Evolutionary conservation across 2,888 invertebrate species (phyloP), one percentile per base, ranked within the genome.

Genomic region (Ormyrus pomaceus): DNA sequence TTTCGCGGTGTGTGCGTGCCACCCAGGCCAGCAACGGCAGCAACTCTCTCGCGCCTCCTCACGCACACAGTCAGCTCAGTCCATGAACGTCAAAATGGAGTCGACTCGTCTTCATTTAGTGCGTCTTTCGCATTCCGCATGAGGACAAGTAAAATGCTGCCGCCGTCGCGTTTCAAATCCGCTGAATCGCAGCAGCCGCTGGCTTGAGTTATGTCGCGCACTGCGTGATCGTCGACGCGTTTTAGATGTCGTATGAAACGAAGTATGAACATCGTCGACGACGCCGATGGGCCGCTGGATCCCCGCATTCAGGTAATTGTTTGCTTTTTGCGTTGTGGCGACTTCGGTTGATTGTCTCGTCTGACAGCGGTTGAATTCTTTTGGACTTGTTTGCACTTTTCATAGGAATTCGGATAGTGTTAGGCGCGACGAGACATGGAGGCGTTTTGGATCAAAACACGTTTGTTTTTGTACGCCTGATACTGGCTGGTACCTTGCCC

Each of bases 261-360:
- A 85, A 87, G 85, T 79, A 90, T 90, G 90, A 89, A 89, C 87
- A 87, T 87, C 86, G 86, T 87, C 85, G 89, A 90, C 86, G 90
- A 90, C 86, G 88, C 87, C 85, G 91, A 91, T 82, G 91, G 89
- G 82, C 91, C 91, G 79, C 87, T 92, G 86, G 92, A 92, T 86
- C 92, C 92, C 77, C 89, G 92, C 80, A 92, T 92, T 84, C 92
- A 92, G 91, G 92, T 92, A 87, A 83, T 58, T 64, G 4, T 64
- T 78, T 19, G 45, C 13, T 8, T 55, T 66, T 45, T 8, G 34
- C 34, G 34, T 34, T 4, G 34, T 34, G 34, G 34, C 34, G 34
- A 4, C 4, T 34, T 34, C 34, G 34, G 34, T 34, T 34, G 34
- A 34, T 34, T 34, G 34, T 34, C 34, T 34, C 34, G 34, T 34